Evolutionary conservation across 2,113 vertebrate species (phyloP).

Genomic region (Gallinago paraguaiae): DNA sequence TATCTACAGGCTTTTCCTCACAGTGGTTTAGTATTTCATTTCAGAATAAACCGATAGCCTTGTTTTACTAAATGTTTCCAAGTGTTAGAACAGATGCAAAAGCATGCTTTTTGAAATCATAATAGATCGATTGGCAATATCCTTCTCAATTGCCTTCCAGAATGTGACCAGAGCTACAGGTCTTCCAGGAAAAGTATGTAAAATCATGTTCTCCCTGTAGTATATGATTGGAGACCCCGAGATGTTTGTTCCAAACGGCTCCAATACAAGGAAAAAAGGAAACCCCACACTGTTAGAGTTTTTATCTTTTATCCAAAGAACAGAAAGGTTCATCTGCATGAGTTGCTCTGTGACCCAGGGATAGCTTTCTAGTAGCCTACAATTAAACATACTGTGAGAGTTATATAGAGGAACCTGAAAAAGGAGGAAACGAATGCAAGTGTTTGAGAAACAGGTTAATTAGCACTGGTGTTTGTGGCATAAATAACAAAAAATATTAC

Average conservation of each 20-base stretch:
- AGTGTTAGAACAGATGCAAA: background rate
- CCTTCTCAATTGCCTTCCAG: background rate
- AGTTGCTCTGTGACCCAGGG: background rate
- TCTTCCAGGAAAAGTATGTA: background rate
- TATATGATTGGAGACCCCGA: background rate
- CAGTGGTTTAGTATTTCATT: background rate
- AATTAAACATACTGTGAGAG: background rate
- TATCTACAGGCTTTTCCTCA: background rate
- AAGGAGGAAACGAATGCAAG: background rate
- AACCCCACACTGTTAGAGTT: background rate
- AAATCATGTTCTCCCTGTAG: background rate
- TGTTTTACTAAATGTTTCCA: background rate
- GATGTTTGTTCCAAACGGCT: background rate
- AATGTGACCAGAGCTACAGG: background rate
- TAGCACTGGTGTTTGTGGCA: background rate
- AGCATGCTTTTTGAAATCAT: background rate
- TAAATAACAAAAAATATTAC: background rate
- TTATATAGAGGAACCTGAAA: background rate
- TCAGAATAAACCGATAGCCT: background rate
- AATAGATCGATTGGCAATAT: background rate
- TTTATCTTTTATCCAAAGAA: background rate
- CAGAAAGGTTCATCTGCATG: background rate
- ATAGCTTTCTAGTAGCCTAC: background rate
- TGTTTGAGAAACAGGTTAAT: slow-evolving; percentile 1
- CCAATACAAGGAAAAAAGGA: background rate